Evolutionary conservation across 1,140 invertebrate species (phyloP), one percentile per base, ranked within the genome.

Genomic region (Heterodera schachtii): DNA sequence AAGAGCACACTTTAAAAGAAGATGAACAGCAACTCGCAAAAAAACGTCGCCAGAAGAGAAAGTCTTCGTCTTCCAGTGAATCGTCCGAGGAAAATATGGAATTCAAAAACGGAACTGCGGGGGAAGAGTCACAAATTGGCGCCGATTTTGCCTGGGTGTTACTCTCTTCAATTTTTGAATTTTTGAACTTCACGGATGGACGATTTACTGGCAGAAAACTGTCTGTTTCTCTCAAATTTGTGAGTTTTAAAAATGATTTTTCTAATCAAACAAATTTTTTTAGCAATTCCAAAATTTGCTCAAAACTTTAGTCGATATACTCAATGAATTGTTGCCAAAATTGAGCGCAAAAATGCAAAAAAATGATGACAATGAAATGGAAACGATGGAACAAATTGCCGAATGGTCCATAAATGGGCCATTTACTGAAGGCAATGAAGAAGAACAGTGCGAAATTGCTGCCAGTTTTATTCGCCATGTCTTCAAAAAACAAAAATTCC

Each of bases 251-350:
- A 46, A 44, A n/a, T 60, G 9, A 31, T 57, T 13, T 79, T 21
- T 16, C 31, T 41, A 19, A 67, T 16, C 46, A 44, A 41, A 2
- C 0, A 9, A 60, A 78, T 21, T 8, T 74, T 81, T 80, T 73
- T 31, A 80, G 79, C 79, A 80, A 66, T 80, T 73, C 21, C 79
- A 80, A 73, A 79, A 66, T 47, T 41, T 80, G 70, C 21, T 80
- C 5, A 73, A 80, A 79, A 66, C 78, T 19, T 80, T 80, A 41
- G 41, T 80, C 2, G 79, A 80, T 13, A 46, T 79, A 2, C 52
- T 80, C 47, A 80, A 80, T n/a, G 75, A 80, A 49, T 75, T 80
- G 64, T 19, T 80, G 60, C 44, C 47, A 11, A 6, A 49, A 41
- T 67, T 80, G 19, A n/a, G 43, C 8, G 21, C 79, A 5, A 16